Conservation (phyloP, 2,113 vertebrate genomes). For the Mystacornis crossleyi region DNA sequence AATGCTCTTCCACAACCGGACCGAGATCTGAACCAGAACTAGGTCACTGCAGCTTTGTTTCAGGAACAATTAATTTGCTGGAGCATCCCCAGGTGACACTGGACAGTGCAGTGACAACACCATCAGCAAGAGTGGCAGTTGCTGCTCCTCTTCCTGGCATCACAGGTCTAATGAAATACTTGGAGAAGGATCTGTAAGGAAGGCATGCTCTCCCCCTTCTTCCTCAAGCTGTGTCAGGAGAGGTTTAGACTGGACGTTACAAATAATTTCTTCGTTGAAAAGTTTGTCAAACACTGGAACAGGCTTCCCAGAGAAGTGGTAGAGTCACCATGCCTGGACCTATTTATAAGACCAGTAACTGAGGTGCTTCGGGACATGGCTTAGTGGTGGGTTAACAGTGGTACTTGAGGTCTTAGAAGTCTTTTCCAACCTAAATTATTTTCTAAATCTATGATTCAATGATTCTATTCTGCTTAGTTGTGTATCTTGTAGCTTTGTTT, state of each 20-base stretch:
- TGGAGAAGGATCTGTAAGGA: not conserved
- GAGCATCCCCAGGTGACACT: not conserved
- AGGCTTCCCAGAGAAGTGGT: not conserved
- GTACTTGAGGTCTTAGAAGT: not conserved
- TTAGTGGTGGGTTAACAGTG: not conserved
- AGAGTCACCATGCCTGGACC: not conserved
- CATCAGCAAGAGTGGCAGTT: not conserved
- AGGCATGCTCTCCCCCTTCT: rapidly evolving
- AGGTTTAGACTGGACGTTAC: not conserved
- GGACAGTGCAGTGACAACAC: not conserved
- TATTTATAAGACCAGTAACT: not conserved
- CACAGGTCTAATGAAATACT: not conserved
- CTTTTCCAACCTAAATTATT: not conserved
- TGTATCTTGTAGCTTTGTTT: not conserved
- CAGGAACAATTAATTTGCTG: not conserved
- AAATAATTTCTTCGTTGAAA: not conserved
- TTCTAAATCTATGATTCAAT: not conserved
- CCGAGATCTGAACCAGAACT: not conserved
- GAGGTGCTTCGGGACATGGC: not conserved
- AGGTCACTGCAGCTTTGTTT: not conserved
- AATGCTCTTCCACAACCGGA: not conserved
- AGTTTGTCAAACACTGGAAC: not conserved
- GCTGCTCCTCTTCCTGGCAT: not conserved
- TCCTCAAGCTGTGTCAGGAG: not conserved
- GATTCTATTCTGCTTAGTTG: not conserved